A percentile compares a stretch with the other conserved stretches of the same genome.
Evolutionary conservation across 2,797 vertebrate species (phyloP).

Genomic region (Peromyscus attwateri): DNA sequence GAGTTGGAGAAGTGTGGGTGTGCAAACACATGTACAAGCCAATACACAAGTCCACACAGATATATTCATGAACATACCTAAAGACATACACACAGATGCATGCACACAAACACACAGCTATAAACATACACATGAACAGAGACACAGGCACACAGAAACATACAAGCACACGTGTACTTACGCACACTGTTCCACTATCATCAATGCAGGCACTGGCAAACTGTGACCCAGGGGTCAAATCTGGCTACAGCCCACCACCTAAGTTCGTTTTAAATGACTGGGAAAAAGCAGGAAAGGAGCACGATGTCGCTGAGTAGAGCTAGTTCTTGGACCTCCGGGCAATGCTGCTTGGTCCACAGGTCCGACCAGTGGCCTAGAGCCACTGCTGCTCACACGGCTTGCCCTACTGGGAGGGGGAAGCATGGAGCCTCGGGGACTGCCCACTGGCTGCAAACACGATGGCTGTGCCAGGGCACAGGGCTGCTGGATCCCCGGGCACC

Average conservation of each 20-base stretch:
- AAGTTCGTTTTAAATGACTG: neutral
- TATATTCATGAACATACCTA: neutral
- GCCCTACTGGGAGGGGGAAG: neutral
- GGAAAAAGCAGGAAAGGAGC: neutral
- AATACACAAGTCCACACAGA: neutral
- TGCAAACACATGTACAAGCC: neutral
- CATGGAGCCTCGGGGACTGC: neutral
- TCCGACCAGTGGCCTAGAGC: neutral
- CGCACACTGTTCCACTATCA: neutral
- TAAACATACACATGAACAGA: neutral
- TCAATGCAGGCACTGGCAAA: neutral
- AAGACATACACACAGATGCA: neutral
- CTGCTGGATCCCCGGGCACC: no score
- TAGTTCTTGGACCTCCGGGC: neutral
- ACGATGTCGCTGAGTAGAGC: neutral
- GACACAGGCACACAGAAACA: neutral
- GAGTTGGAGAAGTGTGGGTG: neutral
- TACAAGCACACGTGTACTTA: no score
- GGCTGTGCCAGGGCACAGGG: neutral
- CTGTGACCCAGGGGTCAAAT: neutral
- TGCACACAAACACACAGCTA: no score
- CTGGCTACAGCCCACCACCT: neutral
- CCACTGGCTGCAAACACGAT: neutral
- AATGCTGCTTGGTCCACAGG: neutral
- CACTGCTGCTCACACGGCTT: neutral